Evolutionary conservation across 1,140 invertebrate genomes (phyloP), one percentile per base, ranked within the genome.

Genomic region (Meloidogyne floridensis): DNA sequence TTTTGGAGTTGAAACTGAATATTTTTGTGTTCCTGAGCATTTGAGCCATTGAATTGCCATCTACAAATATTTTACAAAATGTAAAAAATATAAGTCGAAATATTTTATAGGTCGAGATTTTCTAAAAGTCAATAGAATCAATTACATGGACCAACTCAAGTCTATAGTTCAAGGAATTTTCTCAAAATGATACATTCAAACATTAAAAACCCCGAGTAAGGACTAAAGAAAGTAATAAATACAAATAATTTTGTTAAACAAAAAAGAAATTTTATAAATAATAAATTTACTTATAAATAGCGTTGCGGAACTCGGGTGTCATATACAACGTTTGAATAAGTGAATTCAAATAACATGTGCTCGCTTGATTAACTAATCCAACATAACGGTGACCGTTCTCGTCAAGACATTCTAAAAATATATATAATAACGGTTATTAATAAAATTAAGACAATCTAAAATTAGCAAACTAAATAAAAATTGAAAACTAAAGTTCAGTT

Each of bases 241-340:
- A 32, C 20, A 20, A 47, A 5, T 47, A 3, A 54, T n/a, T 6
- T 70, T 20, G 5, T 78, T 77, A 69, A 42, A 1, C 2, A 65
- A 32, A 56, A 59, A 56, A 83, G 2, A 32, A 32, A 32, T 32
- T 32, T 32, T 73, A 32, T 6, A 74, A 47, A 47, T 4, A 47
- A 6, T 6, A 47, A 32, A 80, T 72, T 83, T 85, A 92, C 91
- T 93, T 94, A 88, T 96, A 96, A 8, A 96, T 90, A 2, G 94
- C 94, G 91, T 97, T 97, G 56, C 95, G 92, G 89, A 97, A 96
- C 91, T 97, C 95, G n/a, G 95, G 95, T 5, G 95, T 96, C 94
- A 97, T 96, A 87, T 93, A 96, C 2, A 97, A 91, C 1, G 94
- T 94, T 91, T 97, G 95, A 2, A 97, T 91, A 43, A 96, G 91